Evolutionary conservation across 2,888 invertebrate genomes (phyloP).

Genomic region (Cantharis flavilabris): DNA sequence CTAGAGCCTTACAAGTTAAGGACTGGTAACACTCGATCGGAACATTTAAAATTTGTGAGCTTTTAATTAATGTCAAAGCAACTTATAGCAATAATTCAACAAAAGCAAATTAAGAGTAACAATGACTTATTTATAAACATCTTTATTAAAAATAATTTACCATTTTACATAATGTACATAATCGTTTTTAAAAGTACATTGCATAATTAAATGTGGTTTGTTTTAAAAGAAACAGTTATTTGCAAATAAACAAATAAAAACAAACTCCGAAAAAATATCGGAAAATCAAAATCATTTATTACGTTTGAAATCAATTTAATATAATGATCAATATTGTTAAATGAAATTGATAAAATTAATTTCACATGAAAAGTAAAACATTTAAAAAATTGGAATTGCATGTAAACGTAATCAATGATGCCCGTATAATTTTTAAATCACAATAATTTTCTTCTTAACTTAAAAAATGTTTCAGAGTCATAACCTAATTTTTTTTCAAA

Average conservation of each 20-base stretch:
- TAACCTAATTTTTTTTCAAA: background rate
- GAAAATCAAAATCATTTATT: conserved; percentile 14
- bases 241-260: conserved; percentile 20
- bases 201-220: conserved; percentile 28
- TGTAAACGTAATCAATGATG: conserved; percentile 8
- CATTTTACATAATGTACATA: conserved; percentile 37
- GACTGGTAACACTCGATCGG: too few species aligned
- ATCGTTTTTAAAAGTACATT: conserved; percentile 37
- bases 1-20: too few species aligned
- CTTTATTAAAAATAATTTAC: conserved; percentile 41
- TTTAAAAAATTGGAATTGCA: background rate
- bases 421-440: conserved; percentile 22
- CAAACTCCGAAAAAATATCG: conserved; percentile 27
- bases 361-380: background rate
- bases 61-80: too few species aligned
- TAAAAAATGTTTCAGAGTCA: conserved; percentile 12
- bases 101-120: background rate
- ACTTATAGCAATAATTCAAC: too few species aligned
- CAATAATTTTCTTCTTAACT: conserved; percentile 11
- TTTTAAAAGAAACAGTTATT: conserved; percentile 19
- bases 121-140: conserved; percentile 34
- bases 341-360: background rate
- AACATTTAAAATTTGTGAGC: too few species aligned
- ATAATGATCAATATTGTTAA: background rate
- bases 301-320: background rate